These are phyloP conservation scores for Apodemus agrarius DNA, from an alignment of 2,797 vertebrate species.

Conservation along the genomic window DNA sequence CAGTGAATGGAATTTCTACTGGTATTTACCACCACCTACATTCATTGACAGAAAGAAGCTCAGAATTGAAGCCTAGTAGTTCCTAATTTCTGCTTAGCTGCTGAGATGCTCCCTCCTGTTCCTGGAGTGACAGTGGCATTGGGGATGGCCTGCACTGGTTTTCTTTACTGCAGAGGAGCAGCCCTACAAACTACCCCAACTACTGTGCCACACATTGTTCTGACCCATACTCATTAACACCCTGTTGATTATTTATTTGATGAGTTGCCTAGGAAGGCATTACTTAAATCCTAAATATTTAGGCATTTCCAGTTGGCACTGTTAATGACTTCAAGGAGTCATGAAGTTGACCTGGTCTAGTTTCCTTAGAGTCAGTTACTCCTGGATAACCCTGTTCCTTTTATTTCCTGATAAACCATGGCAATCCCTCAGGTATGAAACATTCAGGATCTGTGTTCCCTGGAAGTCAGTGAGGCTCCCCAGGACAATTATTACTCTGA, in stretches of 20 bases:
- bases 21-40: neutral
- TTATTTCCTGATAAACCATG: neutral
- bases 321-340: neutral
- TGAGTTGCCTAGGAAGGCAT: neutral
- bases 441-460: neutral
- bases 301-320: neutral
- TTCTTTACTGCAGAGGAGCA: neutral
- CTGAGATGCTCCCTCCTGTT: neutral
- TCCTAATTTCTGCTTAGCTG: neutral
- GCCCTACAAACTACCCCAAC: neutral
- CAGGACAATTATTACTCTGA: neutral
- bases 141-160: neutral
- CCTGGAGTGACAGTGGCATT: neutral
- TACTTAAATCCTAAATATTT: neutral
- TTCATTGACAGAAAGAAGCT: neutral
- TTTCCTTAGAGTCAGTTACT: neutral
- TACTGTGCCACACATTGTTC: neutral
- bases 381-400: neutral
- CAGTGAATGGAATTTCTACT: neutral
- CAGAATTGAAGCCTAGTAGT: neutral
- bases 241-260: neutral
- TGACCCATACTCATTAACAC: neutral
- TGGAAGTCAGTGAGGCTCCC: neutral
- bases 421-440: neutral
- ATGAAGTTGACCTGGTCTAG: neutral